Conservation (phyloP, 30 jellyfish, hydroid and myxozoan genomes). For the Rhopilema esculentum region DNA sequence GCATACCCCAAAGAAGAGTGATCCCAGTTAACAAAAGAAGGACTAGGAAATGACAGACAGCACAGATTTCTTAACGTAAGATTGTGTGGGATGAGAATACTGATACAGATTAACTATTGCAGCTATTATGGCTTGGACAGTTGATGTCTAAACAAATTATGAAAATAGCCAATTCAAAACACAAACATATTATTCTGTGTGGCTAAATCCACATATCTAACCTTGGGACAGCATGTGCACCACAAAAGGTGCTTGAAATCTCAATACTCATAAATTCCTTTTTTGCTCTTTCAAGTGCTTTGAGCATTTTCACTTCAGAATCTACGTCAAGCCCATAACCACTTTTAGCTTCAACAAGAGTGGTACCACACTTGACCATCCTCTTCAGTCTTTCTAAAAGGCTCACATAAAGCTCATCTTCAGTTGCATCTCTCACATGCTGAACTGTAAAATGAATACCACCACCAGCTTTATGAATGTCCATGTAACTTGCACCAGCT, state of each 20-base stretch:
- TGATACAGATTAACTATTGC: no score
- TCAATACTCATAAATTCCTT: slow-evolving; percentile 51
- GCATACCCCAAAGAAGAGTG: no score
- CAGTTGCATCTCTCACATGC: slow-evolving; percentile 79
- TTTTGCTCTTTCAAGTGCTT: slow-evolving; percentile 77
- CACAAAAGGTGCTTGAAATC: slow-evolving; percentile 90
- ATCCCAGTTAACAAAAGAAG: no score
- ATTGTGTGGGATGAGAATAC: no score
- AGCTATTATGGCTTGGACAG: no score
- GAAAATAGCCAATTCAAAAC: no score
- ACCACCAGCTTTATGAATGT: slow-evolving; percentile 94
- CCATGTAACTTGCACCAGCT: slow-evolving; percentile 97
- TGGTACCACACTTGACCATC: slow-evolving; percentile 88
- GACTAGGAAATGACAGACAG: no score
- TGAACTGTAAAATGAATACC: slow-evolving; percentile 91
- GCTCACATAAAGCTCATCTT: slow-evolving; percentile 78
- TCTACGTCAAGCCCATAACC: slow-evolving; percentile 94
- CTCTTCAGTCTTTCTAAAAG: slow-evolving; percentile 73
- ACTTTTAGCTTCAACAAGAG: slow-evolving; percentile 94
- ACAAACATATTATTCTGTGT: no score
- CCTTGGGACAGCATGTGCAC: slow-evolving; percentile 97
- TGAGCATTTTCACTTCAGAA: slow-evolving; percentile 87
- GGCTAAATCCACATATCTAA: no score
- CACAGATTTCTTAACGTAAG: no score
- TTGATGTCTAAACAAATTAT: no score